Conservation (phyloP, 92 coral and sea anemone genomes). For the Meandrina meandrites region DNA sequence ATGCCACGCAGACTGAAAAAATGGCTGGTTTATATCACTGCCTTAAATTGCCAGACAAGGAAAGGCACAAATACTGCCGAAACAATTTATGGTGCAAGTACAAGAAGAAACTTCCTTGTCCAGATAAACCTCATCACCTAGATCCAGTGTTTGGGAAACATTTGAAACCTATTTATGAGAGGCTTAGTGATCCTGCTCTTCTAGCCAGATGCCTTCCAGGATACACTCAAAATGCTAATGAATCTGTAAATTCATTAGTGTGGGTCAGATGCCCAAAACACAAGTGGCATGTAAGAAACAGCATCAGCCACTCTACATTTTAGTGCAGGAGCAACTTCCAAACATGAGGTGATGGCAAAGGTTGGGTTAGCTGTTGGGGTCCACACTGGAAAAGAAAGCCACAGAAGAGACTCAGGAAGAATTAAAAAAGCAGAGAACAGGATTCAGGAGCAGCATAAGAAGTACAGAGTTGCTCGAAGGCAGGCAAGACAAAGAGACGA, state of each 20-base stretch:
- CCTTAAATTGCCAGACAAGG: constrained; percentile 23
- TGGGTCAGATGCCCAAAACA: constrained; percentile 49
- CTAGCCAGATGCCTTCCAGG: constrained; percentile 33
- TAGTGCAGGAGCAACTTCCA: constrained; percentile 40
- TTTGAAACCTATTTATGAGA: background rate
- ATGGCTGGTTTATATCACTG: constrained; percentile 43
- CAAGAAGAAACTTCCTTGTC: constrained; percentile 26
- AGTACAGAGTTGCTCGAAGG: constrained; percentile 35
- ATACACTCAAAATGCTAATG: constrained; percentile 44
- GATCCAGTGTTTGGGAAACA: constrained; percentile 14
- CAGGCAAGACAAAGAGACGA: constrained; percentile 47
- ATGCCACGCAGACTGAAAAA: too few species aligned
- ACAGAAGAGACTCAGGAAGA: constrained; percentile 50
- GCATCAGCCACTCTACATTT: constrained; percentile 26
- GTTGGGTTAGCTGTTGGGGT: constrained; percentile 38
- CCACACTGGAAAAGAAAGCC: constrained; percentile 26
- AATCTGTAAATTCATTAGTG: constrained; percentile 41
- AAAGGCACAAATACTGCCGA: constrained; percentile 45
- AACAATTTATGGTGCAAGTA: constrained; percentile 28
- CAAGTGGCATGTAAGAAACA: constrained; percentile 36
- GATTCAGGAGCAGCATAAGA: constrained; percentile 22
- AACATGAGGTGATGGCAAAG: constrained; percentile 38
- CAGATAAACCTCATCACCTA: too few species aligned
- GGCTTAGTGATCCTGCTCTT: constrained; percentile 29
- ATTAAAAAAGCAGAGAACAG: constrained; percentile 32